Conservation (phyloP, 2,797 vertebrate genomes). For the Lutjanus argentimaculatus region DNA sequence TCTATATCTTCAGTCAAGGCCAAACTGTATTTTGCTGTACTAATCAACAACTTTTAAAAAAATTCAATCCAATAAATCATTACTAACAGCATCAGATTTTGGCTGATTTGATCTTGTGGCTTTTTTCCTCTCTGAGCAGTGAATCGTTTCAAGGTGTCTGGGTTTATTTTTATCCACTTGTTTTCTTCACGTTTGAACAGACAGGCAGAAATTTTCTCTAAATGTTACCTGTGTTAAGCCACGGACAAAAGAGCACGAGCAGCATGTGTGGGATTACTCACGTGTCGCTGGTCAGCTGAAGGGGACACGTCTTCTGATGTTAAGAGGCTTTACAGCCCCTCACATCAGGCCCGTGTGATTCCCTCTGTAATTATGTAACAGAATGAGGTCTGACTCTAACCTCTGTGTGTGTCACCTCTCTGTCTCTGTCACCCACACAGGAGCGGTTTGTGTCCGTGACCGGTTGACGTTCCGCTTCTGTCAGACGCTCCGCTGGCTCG, state of each 20-base stretch:
- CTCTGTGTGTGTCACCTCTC: neutral
- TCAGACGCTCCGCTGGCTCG: constrained; percentile 89
- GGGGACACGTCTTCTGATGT: neutral
- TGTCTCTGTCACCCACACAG: constrained; percentile 66
- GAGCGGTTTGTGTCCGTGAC: constrained; percentile 86
- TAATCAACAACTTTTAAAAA: neutral
- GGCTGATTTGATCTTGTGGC: neutral
- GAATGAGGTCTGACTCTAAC: neutral
- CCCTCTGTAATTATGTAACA: neutral
- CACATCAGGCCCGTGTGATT: neutral
- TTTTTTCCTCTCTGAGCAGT: neutral
- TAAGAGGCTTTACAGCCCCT: neutral
- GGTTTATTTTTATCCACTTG: neutral
- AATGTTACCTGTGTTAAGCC: neutral
- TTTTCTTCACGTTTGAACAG: neutral
- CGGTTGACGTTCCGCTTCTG: constrained; percentile 90
- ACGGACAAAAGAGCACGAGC: neutral
- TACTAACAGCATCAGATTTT: neutral
- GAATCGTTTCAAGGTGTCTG: neutral
- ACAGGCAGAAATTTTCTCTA: neutral
- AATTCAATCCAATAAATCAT: neutral
- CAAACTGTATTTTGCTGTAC: neutral
- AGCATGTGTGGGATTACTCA: neutral
- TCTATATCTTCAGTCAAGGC: neutral
- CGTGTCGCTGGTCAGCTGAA: neutral